These are phyloP conservation scores for Tetraneura akinire DNA, from an alignment of 1,140 invertebrate species.

Conservation along the genomic window DNA sequence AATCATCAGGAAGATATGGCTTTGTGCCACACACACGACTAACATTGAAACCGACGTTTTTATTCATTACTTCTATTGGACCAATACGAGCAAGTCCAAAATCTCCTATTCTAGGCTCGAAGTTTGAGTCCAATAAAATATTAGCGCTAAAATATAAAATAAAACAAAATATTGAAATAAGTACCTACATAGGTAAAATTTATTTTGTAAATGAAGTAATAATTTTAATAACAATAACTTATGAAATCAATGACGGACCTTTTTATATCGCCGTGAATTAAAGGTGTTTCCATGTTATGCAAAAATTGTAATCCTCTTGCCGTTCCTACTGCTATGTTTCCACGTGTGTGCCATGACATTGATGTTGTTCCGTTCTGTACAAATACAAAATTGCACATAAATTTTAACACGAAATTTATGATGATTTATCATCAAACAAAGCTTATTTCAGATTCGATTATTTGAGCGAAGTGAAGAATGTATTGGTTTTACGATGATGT, in stretches of 20 bases:
- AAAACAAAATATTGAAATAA: not conserved
- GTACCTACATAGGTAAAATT: not conserved
- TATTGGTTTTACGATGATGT: too few species aligned
- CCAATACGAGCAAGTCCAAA: conserved; percentile 88
- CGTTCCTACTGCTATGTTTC: conserved; percentile 79
- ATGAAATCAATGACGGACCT: conserved; percentile 58
- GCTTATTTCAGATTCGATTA: too few species aligned
- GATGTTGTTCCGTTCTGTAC: conserved; percentile 63
- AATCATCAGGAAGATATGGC: conserved; percentile 89
- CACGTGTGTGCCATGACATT: conserved; percentile 75
- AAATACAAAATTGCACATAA: not conserved
- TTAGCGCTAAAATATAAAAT: conserved; percentile 77
- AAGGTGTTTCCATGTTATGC: conserved; percentile 78
- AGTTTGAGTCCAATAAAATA: conserved; percentile 85
- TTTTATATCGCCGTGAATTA: conserved; percentile 95
- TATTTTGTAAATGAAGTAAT: not conserved
- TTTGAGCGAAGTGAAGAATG: too few species aligned
- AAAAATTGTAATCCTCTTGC: conserved; percentile 88
- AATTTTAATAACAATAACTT: not conserved
- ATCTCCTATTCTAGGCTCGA: conserved; percentile 89
- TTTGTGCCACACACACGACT: conserved; percentile 81
- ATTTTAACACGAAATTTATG: not conserved
- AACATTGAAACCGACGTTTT: conserved; percentile 65
- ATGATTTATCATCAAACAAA: too few species aligned
- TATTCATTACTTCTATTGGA: conserved; percentile 63